Evolutionary conservation across 2,113 vertebrate species (phyloP).

Genomic region (Chloroceryle aenea): DNA sequence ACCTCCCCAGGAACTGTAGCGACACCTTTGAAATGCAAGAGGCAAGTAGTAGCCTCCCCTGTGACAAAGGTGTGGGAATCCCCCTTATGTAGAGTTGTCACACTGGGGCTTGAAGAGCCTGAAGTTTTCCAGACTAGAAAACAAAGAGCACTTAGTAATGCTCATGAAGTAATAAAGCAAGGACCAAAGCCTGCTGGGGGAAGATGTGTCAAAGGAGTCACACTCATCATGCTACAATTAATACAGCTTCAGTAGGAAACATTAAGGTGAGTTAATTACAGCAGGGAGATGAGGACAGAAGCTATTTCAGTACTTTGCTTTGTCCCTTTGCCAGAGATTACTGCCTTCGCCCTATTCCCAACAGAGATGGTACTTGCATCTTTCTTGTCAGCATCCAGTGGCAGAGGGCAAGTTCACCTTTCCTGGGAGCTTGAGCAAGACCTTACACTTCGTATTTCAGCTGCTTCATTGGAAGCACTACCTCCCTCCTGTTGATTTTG

Average conservation of each 20-base stretch:
- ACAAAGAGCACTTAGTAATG: background rate
- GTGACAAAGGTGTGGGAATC: accelerated
- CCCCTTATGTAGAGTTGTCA: background rate
- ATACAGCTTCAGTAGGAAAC: background rate
- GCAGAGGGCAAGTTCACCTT: background rate
- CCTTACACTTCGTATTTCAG: background rate
- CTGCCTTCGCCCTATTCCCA: background rate
- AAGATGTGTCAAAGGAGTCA: background rate
- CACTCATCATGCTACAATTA: background rate
- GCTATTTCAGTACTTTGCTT: background rate
- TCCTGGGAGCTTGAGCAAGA: background rate
- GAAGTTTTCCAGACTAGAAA: background rate
- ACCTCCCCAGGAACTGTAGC: background rate
- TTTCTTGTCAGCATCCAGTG: background rate
- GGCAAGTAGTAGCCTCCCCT: background rate
- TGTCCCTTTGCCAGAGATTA: background rate
- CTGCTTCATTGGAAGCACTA: background rate
- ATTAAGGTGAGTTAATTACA: background rate
- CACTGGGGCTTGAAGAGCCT: background rate
- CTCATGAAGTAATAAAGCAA: background rate
- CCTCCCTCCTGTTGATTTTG: background rate
- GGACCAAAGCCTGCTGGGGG: background rate
- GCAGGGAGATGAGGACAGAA: background rate
- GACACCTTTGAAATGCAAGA: background rate
- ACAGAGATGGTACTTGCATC: background rate